Percentiles rank a stretch among this genome's conserved stretches.
phyloP scores from a whole-genome alignment of 2,797 vertebrate species.

The Carduelis carduelis region DNA sequence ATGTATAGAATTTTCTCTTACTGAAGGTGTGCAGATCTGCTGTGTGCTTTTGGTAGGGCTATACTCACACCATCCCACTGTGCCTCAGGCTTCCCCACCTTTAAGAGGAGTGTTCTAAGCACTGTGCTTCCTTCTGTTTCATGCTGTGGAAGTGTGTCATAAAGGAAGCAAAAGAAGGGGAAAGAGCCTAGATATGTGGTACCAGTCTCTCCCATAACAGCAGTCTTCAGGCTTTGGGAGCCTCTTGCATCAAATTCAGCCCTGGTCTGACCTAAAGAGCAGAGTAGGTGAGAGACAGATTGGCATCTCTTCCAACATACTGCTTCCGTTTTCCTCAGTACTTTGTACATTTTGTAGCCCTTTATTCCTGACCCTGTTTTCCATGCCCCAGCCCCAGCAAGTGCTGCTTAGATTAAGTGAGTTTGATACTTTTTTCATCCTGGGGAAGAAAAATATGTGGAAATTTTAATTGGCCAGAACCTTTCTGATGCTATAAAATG shows the following conservation, averaged over 20 bases:
- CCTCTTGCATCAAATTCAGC: not conserved
- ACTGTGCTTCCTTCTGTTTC: not conserved
- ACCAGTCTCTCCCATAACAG: fast-evolving
- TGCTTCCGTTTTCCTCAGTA: not conserved
- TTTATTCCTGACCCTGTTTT: not conserved
- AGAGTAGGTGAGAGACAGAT: not conserved
- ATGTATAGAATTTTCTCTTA: not conserved
- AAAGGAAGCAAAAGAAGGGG: not conserved
- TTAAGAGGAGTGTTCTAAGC: not conserved
- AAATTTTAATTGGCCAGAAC: not conserved
- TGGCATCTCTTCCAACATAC: not conserved
- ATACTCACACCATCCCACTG: not conserved
- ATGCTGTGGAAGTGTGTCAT: not conserved
- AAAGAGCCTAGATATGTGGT: not conserved
- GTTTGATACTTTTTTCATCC: not conserved
- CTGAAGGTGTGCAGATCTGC: not conserved
- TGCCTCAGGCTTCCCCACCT: not conserved
- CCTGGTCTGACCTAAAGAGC: not conserved
- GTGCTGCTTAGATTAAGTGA: not conserved
- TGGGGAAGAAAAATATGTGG: not conserved
- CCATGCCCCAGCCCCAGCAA: not conserved
- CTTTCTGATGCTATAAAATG: not conserved
- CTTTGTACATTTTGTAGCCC: not conserved
- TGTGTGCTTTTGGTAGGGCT: not conserved
- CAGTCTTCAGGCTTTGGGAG: not conserved